Base-by-base conservation (phyloP, 2,113 vertebrate species). In the Gallinago paraguaiae region DNA sequence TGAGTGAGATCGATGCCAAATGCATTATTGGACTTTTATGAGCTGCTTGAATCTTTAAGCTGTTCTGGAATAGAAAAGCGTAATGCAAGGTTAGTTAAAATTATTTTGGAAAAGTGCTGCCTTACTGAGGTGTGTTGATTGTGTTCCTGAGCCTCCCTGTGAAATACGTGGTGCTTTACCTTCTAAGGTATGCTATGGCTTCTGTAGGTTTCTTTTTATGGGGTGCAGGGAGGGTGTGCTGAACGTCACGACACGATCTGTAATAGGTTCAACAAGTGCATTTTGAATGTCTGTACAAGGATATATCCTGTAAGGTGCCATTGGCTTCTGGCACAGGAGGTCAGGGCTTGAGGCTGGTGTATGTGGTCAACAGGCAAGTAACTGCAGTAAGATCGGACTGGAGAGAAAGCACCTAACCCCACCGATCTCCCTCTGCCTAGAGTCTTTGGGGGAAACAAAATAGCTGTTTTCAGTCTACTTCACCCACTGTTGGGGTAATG, bases 11-110 rank as follows among this genome's bases (percentile, higher is more conserved):
- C 92, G 82, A 93, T 96, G 88, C 81, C 70, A 79, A 83, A 86
- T 93, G 48, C 80, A 76, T 95, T 95, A 94, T 79, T 91, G 86
- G n/a, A 50, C 65, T 91, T 91, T 94, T 39, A 94, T 81, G 93
- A 95, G 45, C 83, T 90, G 43, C 69, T 86, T 93, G 82, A 92
- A 91, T 86, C 27, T 92, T 92, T 68, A 71, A 78, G 80, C 45
- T 0, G 0, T 69, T 84, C 59, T 64, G 83, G 51, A 86, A 75
- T 11, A 76, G 37, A 78, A 78, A 81, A 86, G 24, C 7, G 3
- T 71, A 60, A 31, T 67, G 25, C 57, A 70, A 75, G 53, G 51
- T 83, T 86, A 64, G 72, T 72, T 84, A 84, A 45, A 94, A 79
- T 69, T 64, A 41, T 71, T 94, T 86, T 41, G 69, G 68, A 60